These are phyloP conservation scores for Choristoneura fumiferana DNA, from an alignment of 1,140 invertebrate genomes.

Conservation along the genomic window DNA sequence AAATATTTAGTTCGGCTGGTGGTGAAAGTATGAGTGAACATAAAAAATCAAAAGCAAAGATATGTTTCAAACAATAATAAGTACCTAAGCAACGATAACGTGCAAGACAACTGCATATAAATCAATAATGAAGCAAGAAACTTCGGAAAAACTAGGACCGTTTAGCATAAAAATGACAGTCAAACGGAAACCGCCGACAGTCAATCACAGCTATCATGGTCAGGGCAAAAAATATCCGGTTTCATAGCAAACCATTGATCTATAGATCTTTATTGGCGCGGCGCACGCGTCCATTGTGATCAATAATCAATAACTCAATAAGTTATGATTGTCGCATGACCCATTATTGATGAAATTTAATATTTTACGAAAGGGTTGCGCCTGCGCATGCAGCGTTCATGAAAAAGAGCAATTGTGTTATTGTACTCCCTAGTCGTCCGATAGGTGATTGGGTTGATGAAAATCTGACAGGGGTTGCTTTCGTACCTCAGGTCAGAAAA, in stretches of 20 bases:
- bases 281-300: constrained; percentile 58
- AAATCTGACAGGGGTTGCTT: constrained; percentile 11
- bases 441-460: constrained; percentile 19
- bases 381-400: constrained; percentile 17
- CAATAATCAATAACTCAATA: constrained; percentile 54
- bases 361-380: constrained; percentile 52
- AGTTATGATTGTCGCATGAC: constrained; percentile 53
- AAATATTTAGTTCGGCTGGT: too few relatives aligned
- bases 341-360: constrained; percentile 57
- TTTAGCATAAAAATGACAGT: constrained; percentile 14
- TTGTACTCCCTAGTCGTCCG: constrained; percentile 29
- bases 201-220: constrained; percentile 23
- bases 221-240: constrained; percentile 51
- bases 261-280: constrained; percentile 49
- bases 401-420: constrained; percentile 41
- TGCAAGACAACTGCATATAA: constrained; percentile 4
- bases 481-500: neutral
- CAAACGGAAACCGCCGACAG: neutral
- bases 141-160: neutral
- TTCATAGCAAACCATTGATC: constrained; percentile 47
- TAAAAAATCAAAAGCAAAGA: too few relatives aligned
- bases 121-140: constrained; percentile 8
- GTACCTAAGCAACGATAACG: neutral
- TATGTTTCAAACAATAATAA: too few relatives aligned
- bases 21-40: too few relatives aligned